Conservation (phyloP, 2,113 vertebrate species). For the Pelusios castaneus region DNA sequence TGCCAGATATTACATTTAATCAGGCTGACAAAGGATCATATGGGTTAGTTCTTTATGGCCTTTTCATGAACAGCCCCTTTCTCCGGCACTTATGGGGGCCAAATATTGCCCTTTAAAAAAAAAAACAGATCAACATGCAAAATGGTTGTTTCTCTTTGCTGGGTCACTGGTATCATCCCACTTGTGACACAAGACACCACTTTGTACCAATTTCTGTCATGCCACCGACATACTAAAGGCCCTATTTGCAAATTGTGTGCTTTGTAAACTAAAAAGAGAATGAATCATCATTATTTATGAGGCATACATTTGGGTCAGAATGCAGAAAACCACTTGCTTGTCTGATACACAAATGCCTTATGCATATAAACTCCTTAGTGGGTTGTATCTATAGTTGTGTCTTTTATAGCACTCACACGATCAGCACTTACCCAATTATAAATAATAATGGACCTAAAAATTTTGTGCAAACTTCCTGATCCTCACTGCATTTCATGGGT, state of each 20-base stretch:
- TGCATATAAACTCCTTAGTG: background rate
- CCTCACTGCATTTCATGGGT: background rate
- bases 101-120: constrained; percentile 28
- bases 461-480: background rate
- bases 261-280: constrained; percentile 21
- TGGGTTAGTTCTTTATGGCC: constrained; percentile 5
- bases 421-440: background rate
- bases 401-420: background rate
- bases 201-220: constrained; percentile 12
- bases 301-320: background rate
- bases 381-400: background rate
- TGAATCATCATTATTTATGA: constrained; percentile 8
- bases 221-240: background rate
- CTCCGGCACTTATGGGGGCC: constrained; percentile 31
- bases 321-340: background rate
- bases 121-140: constrained; percentile 9
- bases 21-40: constrained; percentile 55
- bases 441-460: background rate
- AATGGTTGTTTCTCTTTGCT: constrained; percentile 28
- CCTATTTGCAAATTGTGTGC: background rate
- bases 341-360: accelerated
- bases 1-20: constrained; percentile 42
- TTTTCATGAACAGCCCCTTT: constrained; percentile 25
- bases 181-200: constrained; percentile 2
- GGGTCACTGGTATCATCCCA: background rate